Conservation (phyloP, 2,888 invertebrate species). For the Pseudococcus jackbeardsleyi region DNA sequence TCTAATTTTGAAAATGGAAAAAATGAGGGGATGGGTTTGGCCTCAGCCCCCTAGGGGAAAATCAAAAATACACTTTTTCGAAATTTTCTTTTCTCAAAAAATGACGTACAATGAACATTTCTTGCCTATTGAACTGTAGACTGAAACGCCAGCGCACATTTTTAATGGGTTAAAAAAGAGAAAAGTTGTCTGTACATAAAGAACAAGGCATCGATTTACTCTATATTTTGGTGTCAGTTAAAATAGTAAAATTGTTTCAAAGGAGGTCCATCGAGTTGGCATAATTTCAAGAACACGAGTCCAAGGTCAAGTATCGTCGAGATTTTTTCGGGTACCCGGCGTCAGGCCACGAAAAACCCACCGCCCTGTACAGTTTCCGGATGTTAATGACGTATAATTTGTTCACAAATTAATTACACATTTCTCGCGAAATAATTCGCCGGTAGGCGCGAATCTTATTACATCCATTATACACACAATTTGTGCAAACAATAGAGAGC, state of each 20-base stretch:
- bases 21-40: too few species aligned
- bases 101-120: too few species aligned
- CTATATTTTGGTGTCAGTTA: neutral
- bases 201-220: neutral
- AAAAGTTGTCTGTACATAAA: neutral
- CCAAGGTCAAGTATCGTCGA: neutral
- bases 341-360: neutral
- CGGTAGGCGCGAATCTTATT: constrained; percentile 48
- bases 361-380: neutral
- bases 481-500: constrained; percentile 41
- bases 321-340: neutral
- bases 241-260: neutral
- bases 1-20: too few species aligned
- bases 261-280: neutral
- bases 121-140: too few species aligned
- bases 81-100: too few species aligned
- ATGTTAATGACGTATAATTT: constrained; percentile 34
- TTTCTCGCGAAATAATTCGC: neutral
- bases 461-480: constrained; percentile 44
- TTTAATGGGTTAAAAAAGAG: neutral
- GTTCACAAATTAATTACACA: constrained; percentile 42
- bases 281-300: neutral
- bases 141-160: neutral
- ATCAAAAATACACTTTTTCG: too few species aligned
- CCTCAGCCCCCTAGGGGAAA: too few species aligned